These are phyloP conservation scores for Bombylius discolor DNA, from an alignment of 2,888 invertebrate species.

Conservation along the genomic window DNA sequence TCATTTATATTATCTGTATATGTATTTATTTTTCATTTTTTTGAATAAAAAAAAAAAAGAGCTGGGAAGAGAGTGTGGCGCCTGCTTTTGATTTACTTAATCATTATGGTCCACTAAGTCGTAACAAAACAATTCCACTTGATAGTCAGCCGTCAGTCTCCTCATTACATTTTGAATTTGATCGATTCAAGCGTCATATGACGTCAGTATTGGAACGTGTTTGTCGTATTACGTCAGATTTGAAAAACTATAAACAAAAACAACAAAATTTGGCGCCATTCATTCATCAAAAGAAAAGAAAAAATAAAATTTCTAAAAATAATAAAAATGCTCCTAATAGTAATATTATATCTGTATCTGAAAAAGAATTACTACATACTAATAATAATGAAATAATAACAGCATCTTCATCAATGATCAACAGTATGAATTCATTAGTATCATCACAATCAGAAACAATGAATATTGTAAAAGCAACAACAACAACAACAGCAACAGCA, in stretches of 20 bases:
- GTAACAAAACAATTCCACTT: slow-evolving; percentile 4
- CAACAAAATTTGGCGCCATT: slow-evolving; percentile 6
- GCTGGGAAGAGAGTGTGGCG: slow-evolving; percentile 34
- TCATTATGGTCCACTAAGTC: slow-evolving; percentile 28
- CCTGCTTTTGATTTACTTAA: slow-evolving; percentile 33
- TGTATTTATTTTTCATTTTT: background rate
- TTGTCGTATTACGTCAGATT: slow-evolving; percentile 22
- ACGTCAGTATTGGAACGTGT: slow-evolving; percentile 30
- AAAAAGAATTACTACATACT: background rate
- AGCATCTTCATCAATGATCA: no score
- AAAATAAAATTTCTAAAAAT: slow-evolving; percentile 1
- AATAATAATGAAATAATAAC: background rate
- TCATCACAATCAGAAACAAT: background rate
- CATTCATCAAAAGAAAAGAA: background rate
- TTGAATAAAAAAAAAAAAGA: slow-evolving; percentile 17
- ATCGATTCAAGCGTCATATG: slow-evolving; percentile 29
- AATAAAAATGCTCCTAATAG: background rate
- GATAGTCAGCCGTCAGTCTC: slow-evolving; percentile 9
- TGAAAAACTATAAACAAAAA: background rate
- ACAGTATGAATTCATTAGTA: no score
- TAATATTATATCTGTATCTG: background rate
- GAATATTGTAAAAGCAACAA: background rate
- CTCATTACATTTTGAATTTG: slow-evolving; percentile 26
- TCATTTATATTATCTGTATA: no score
- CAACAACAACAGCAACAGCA: background rate